Base-by-base conservation (phyloP, 2,888 invertebrate genomes). In the Ctena decussata region DNA sequence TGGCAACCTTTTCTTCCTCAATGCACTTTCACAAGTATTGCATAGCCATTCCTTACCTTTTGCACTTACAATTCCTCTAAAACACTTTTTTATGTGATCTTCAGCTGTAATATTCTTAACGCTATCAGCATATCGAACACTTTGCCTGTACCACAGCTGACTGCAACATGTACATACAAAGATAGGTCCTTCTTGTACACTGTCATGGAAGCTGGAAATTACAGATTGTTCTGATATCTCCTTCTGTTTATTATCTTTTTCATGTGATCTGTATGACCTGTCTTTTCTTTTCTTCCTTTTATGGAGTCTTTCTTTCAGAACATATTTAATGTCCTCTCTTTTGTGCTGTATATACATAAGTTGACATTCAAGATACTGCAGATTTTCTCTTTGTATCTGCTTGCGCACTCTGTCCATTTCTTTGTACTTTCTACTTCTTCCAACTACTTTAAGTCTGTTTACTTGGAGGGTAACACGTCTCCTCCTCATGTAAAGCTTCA, bases 141-240 rank as follows among this genome's bases (percentile, higher is more conserved):
- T 71, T 53, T 82, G 37, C 30, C 60, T 57, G 57, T 71, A 82
- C 77, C 77, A 82, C 21, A 57, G 32, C 24, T 77, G 82, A 32
- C 37, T 21, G 41, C 82, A 82, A 44, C 77, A 72, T 1, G 82
- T 72, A 60, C 60, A 82, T 18, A 77, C 39, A 77, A 77, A 72
- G 1, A 72, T 24, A n/a, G 78, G 74, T 27, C 73, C 78, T 41
- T 44, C n/a, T 37, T 70, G 5, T 8, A 70, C 37, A 70, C 12
- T 70, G 32, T 70, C 24, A 24, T 70, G 70, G 30, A 70, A 70
- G 24, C 27, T 41, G 35, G 12, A 15, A 30, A 37, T 35, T 18
- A 46, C 30, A 46, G 37, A 60, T n/a, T 74, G 12, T 18, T 30
- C 39, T 60, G 24, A 8, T 60, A 30, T 60, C 6, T 30, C 5